Percentiles rank a stretch among this genome's conserved stretches.
These are phyloP conservation scores for Phataginus tetradactyla DNA, from an alignment of 2,797 vertebrate species.

Conservation along the genomic window DNA sequence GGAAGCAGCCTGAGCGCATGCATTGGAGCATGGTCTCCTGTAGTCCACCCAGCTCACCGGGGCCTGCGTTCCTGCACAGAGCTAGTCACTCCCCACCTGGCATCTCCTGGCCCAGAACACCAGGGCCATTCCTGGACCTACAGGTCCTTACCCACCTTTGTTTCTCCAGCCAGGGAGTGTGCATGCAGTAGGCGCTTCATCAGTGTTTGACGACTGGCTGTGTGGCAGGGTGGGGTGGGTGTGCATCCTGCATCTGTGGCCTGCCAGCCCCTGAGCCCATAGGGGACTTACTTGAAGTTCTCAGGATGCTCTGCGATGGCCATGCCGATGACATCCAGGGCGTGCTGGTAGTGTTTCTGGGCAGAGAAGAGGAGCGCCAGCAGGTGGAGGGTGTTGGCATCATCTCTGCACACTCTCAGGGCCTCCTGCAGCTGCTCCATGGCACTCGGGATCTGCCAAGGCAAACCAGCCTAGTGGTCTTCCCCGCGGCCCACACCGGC, in stretches of 20 bases:
- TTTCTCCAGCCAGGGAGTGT: not conserved
- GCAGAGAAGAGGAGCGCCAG: conserved; percentile 96
- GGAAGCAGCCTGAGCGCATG: rapidly evolving
- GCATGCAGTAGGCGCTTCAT: not conserved
- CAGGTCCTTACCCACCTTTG: rapidly evolving
- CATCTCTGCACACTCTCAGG: conserved; percentile 90
- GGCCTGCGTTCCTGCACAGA: not conserved
- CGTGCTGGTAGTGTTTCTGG: conserved; percentile 95
- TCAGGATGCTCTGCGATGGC: conserved; percentile 94
- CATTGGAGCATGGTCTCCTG: not conserved
- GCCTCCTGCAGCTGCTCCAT: conserved; percentile 93
- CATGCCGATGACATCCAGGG: conserved; percentile 93
- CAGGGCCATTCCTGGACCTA: not conserved
- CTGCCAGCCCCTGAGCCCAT: not conserved
- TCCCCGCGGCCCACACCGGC: not conserved
- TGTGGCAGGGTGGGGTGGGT: rapidly evolving
- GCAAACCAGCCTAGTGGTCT: conserved; percentile 21
- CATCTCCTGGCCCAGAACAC: not conserved
- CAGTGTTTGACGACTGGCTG: not conserved
- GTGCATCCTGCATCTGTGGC: rapidly evolving
- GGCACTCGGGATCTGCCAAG: conserved; percentile 92
- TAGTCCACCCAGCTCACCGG: not conserved
- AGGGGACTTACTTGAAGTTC: conserved; percentile 93
- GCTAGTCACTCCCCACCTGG: rapidly evolving
- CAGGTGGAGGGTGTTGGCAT: conserved; percentile 94